These are phyloP conservation scores for Amphiprion ocellaris DNA, from an alignment of 2,113 vertebrate genomes.

Conservation along the genomic window DNA sequence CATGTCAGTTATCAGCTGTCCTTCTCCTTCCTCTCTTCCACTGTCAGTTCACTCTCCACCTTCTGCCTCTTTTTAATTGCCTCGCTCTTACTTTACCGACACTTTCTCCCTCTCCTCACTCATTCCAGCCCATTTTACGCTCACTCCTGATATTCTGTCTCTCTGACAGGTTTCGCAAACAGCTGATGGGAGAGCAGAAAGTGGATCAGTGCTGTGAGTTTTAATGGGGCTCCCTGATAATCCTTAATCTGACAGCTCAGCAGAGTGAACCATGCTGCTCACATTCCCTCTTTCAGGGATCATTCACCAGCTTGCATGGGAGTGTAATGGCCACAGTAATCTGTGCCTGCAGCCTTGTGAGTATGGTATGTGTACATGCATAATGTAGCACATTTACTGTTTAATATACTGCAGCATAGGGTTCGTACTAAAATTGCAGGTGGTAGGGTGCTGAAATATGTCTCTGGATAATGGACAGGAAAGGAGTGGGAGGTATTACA, in stretches of 20 bases:
- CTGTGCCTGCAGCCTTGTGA: constrained; percentile 20
- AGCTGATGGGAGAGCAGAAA: constrained; percentile 52
- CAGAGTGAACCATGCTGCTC: constrained; percentile 40
- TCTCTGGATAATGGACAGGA: constrained; percentile 17
- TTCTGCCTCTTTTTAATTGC: constrained; percentile 43
- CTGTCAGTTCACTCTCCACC: constrained; percentile 29
- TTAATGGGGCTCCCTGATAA: constrained; percentile 61
- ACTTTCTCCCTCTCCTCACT: constrained; percentile 4
- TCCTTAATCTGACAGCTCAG: constrained; percentile 72
- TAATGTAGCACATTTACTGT: constrained; percentile 6
- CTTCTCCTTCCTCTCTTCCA: background rate
- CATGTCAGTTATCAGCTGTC: constrained; percentile 25
- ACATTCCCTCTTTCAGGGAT: constrained; percentile 7
- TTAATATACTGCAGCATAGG: background rate
- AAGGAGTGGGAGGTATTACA: constrained; percentile 5
- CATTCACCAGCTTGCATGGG: constrained; percentile 6
- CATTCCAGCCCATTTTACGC: background rate
- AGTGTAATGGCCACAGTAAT: constrained; percentile 30
- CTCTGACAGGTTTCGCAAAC: constrained; percentile 57
- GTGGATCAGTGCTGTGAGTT: constrained; percentile 46
- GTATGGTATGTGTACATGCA: constrained; percentile 1
- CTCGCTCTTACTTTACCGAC: constrained; percentile 26
- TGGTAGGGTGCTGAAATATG: constrained; percentile 5
- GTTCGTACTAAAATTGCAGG: constrained; percentile 16
- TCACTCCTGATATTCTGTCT: constrained; percentile 8